Conservation (phyloP, 1,140 invertebrate genomes). For the Hestina assimilis region DNA sequence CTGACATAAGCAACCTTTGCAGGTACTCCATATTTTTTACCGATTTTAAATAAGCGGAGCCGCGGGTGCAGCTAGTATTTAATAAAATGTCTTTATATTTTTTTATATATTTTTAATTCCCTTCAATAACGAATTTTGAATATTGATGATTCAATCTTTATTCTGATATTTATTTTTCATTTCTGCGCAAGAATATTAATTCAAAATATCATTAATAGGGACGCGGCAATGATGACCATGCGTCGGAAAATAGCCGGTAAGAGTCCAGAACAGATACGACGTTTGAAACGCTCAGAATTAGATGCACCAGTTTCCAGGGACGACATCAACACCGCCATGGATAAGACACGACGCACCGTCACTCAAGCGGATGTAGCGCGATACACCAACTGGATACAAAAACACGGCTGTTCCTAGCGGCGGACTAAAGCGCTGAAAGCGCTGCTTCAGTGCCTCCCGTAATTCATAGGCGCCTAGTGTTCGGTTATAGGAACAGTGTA, state of each 20-base stretch:
- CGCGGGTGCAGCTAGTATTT: too few relatives aligned
- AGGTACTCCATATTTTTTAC: too few relatives aligned
- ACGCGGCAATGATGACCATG: slow-evolving; percentile 99
- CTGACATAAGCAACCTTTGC: slow-evolving; percentile 99
- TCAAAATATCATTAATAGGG: slow-evolving; percentile 77
- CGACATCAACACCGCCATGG: slow-evolving; percentile 93
- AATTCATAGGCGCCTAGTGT: slow-evolving; percentile 3
- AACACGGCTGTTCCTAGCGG: slow-evolving; percentile 70
- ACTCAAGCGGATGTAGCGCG: slow-evolving; percentile 94
- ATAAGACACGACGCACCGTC: slow-evolving; percentile 96
- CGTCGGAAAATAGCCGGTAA: slow-evolving; percentile 94
- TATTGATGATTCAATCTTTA: too few relatives aligned
- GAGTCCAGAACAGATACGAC: slow-evolving; percentile 94
- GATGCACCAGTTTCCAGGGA: slow-evolving; percentile 93
- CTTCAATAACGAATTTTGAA: too few relatives aligned
- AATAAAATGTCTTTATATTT: too few relatives aligned
- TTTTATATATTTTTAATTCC: too few relatives aligned
- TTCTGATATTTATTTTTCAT: neutral
- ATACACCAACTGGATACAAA: slow-evolving; percentile 95
- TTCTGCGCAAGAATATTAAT: too few relatives aligned
- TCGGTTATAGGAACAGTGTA: neutral
- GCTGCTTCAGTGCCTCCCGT: slow-evolving; percentile 49
- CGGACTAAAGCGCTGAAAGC: slow-evolving; percentile 57
- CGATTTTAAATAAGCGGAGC: too few relatives aligned
- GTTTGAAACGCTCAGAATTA: slow-evolving; percentile 95